These are phyloP conservation scores for Ariolimax columbianus DNA, from an alignment of 2,888 invertebrate species.

Conservation along the genomic window DNA sequence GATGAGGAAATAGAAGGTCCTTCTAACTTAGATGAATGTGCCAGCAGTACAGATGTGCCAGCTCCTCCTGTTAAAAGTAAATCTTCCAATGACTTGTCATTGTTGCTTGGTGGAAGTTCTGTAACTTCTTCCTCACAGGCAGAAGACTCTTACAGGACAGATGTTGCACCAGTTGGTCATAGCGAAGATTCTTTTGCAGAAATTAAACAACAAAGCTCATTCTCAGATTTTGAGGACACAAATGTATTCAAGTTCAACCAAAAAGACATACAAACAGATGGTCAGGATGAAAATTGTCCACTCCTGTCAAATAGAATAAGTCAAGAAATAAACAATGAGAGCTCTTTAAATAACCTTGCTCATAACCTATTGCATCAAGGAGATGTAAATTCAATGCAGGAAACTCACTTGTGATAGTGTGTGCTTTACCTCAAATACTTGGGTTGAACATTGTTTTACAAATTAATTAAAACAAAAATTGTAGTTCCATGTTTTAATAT, in stretches of 20 bases:
- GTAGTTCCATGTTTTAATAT: neutral
- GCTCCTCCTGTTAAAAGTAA: neutral
- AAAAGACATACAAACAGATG: neutral
- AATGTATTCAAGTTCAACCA: neutral
- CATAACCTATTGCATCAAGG: slow-evolving; percentile 2
- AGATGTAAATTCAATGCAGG: slow-evolving; percentile 34
- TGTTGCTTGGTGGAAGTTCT: slow-evolving; percentile 31
- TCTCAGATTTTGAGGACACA: neutral
- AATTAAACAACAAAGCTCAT: neutral
- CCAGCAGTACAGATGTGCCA: neutral
- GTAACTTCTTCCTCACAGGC: slow-evolving; percentile 10
- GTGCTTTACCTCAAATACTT: neutral
- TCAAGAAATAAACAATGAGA: neutral
- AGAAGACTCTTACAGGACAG: slow-evolving; percentile 8
- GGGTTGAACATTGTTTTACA: neutral
- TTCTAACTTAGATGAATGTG: neutral
- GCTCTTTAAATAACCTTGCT: slow-evolving; percentile 9
- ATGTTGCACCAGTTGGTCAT: neutral
- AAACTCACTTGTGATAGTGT: slow-evolving; percentile 46
- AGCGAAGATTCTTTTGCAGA: neutral
- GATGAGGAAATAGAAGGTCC: slow-evolving; percentile 26
- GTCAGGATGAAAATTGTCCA: slow-evolving; percentile 3
- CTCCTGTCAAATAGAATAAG: slow-evolving; percentile 1
- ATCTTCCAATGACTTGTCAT: slow-evolving; percentile 31
- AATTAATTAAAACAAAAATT: neutral